Conservation (phyloP, 1,140 invertebrate species). For the Cherax destructor region DNA sequence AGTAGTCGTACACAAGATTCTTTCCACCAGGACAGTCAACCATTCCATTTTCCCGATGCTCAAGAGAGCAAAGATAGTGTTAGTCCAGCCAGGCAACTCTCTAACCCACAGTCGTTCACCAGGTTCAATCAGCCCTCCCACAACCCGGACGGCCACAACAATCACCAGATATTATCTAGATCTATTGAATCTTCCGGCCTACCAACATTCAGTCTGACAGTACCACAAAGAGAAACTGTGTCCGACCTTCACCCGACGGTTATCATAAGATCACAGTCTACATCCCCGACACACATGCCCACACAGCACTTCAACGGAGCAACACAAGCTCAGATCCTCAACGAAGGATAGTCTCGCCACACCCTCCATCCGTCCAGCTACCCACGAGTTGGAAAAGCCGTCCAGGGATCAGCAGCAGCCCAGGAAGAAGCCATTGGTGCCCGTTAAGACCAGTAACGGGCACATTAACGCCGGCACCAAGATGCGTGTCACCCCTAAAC, state of each 20-base stretch:
- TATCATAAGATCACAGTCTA: neutral
- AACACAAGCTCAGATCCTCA: neutral
- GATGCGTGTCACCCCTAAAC: constrained; percentile 6
- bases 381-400: neutral
- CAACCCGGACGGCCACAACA: neutral
- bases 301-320: neutral
- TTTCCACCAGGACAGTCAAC: neutral
- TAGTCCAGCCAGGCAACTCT: neutral
- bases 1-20: neutral
- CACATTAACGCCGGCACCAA: constrained; percentile 34
- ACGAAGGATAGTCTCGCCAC: neutral
- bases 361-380: neutral
- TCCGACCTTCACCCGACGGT: neutral
- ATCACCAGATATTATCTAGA: neutral
- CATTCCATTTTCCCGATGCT: neutral
- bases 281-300: neutral
- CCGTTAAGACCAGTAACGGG: neutral
- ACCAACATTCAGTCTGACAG: neutral
- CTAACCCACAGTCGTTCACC: neutral
- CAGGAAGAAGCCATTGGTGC: neutral
- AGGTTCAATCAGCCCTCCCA: neutral
- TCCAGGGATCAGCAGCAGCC: neutral
- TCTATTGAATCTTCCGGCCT: neutral
- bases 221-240: neutral
- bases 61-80: neutral